These are phyloP conservation scores for Cinclus mexicanus DNA, from an alignment of 2,113 vertebrate genomes.

Conservation along the genomic window DNA sequence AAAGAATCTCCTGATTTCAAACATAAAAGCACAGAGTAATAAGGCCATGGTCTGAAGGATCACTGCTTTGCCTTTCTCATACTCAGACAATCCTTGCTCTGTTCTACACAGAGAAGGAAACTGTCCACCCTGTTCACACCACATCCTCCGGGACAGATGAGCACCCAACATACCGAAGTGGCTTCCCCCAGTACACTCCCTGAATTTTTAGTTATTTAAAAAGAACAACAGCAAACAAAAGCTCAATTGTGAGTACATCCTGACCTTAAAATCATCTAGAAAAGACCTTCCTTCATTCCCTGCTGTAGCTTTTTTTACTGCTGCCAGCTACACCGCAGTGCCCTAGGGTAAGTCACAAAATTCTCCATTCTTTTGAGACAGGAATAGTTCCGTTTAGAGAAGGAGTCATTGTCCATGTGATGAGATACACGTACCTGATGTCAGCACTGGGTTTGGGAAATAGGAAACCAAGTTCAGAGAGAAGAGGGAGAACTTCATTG, in stretches of 20 bases:
- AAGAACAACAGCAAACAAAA: conserved; percentile 58
- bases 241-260: conserved; percentile 31
- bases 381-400: background rate
- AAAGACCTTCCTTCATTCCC: conserved; percentile 43
- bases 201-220: conserved; percentile 40
- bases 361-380: background rate
- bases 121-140: conserved; percentile 22
- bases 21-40: background rate
- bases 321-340: conserved; percentile 23
- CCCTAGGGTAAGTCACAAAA: conserved; percentile 39
- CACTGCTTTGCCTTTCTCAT: conserved; percentile 22
- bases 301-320: conserved; percentile 26
- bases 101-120: conserved; percentile 41
- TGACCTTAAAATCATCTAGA: background rate
- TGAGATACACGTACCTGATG: background rate
- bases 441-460: background rate
- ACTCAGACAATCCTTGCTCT: conserved; percentile 32
- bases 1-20: conserved; percentile 5
- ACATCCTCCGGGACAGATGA: conserved; percentile 29
- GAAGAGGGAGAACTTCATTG: background rate
- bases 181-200: background rate
- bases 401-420: background rate
- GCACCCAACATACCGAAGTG: conserved; percentile 12
- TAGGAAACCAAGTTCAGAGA: background rate
- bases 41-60: background rate